phyloP scores from a whole-genome alignment of 2,888 invertebrate genomes.

The Amphipyra tragopoginis region DNA sequence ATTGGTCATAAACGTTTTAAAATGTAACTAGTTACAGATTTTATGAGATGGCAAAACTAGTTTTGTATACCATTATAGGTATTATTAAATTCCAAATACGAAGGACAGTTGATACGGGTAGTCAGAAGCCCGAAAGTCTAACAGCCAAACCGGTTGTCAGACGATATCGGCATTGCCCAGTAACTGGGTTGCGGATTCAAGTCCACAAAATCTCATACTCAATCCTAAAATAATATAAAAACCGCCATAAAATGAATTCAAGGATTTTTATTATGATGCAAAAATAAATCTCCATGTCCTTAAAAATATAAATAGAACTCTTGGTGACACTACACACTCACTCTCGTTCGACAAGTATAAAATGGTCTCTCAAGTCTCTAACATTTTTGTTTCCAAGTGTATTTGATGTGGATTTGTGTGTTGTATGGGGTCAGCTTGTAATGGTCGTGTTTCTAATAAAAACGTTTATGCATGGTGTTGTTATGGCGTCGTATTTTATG shows the following conservation, averaged over 20 bases:
- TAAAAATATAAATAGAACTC: constrained; percentile 46
- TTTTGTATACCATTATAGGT: too few relatives aligned
- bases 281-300: constrained; percentile 51
- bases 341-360: constrained; percentile 54
- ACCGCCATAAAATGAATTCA: constrained; percentile 51
- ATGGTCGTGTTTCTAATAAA: constrained; percentile 60
- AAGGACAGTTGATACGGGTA: too few relatives aligned
- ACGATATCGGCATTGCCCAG: too few relatives aligned
- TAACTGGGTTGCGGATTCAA: too few relatives aligned
- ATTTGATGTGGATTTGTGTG: constrained; percentile 38
- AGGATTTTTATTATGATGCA: constrained; percentile 53
- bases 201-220: constrained; percentile 41
- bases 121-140: too few relatives aligned
- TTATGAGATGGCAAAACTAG: too few relatives aligned
- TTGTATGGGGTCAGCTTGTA: constrained; percentile 45
- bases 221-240: constrained; percentile 33
- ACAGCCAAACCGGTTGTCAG: too few relatives aligned
- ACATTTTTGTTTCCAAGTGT: constrained; percentile 30
- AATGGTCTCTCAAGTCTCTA: constrained; percentile 47
- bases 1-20: too few relatives aligned
- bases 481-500: constrained; percentile 62
- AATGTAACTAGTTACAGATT: too few relatives aligned
- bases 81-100: too few relatives aligned
- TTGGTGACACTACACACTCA: constrained; percentile 61
- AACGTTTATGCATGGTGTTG: constrained; percentile 58